A percentile compares a stretch with the other conserved stretches of the same genome.
phyloP scores from a whole-genome alignment of 2,113 vertebrate genomes.

The Columba janthina region DNA sequence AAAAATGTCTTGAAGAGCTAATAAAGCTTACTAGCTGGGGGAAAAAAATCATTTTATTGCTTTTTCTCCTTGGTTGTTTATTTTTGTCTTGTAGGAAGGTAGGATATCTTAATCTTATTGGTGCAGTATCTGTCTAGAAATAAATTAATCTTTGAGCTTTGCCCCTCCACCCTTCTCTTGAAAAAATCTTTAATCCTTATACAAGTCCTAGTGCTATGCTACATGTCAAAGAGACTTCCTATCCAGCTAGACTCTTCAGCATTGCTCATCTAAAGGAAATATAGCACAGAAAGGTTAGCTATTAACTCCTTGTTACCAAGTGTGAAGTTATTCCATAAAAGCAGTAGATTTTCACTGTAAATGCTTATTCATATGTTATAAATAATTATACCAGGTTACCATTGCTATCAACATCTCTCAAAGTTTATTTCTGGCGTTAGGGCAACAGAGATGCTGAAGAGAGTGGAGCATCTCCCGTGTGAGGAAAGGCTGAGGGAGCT shows the following conservation, averaged over 20 bases:
- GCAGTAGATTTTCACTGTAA: background rate
- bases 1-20: background rate
- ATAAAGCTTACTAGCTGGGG: background rate
- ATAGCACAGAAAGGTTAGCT: background rate
- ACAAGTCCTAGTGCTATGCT: background rate
- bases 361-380: background rate
- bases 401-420: background rate
- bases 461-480: too few species aligned
- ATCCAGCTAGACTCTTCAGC: background rate
- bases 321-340: background rate
- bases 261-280: background rate
- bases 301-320: background rate
- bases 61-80: constrained; percentile 39
- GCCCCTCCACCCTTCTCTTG: background rate
- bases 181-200: background rate
- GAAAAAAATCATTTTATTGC: background rate
- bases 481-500: too few species aligned
- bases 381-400: background rate
- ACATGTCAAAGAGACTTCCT: background rate
- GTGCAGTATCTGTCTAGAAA: background rate
- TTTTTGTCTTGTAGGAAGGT: constrained; percentile 33
- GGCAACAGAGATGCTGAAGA: too few species aligned
- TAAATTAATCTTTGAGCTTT: background rate
- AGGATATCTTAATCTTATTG: constrained; percentile 2
- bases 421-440: background rate